Conservation (phyloP, 1,140 invertebrate species). For the Brachystomella parvula region DNA sequence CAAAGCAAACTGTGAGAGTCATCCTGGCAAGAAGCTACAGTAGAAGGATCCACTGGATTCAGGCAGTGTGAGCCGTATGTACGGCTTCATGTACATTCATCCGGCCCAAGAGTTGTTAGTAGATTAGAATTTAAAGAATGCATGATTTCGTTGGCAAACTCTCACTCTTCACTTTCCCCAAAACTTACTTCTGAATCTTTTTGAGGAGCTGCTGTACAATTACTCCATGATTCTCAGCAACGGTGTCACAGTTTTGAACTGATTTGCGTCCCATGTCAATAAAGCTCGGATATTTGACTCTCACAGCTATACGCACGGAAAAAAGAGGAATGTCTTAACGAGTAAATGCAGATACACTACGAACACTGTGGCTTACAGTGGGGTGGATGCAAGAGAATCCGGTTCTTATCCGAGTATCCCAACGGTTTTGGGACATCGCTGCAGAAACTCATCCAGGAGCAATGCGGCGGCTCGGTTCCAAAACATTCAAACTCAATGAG, state of each 20-base stretch:
- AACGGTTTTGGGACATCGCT: slow-evolving; percentile 21
- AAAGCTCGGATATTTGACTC: slow-evolving; percentile 1
- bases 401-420: slow-evolving; percentile 8
- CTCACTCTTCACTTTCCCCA: background rate
- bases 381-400: slow-evolving; percentile 5
- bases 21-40: no score
- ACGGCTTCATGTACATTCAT: no score
- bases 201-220: background rate
- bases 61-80: no score
- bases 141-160: background rate
- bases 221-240: background rate
- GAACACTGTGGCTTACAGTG: background rate
- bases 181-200: slow-evolving; percentile 1
- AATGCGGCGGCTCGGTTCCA: background rate
- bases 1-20: no score
- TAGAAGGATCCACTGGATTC: background rate
- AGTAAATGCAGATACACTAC: background rate
- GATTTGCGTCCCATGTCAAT: background rate
- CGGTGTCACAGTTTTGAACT: background rate
- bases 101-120: no score
- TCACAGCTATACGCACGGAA: background rate
- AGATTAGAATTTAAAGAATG: background rate
- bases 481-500: slow-evolving; percentile 25
- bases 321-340: background rate
- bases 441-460: slow-evolving; percentile 21